Conservation (phyloP, 2,888 invertebrate species). For the Acanthosoma haemorrhoidale region DNA sequence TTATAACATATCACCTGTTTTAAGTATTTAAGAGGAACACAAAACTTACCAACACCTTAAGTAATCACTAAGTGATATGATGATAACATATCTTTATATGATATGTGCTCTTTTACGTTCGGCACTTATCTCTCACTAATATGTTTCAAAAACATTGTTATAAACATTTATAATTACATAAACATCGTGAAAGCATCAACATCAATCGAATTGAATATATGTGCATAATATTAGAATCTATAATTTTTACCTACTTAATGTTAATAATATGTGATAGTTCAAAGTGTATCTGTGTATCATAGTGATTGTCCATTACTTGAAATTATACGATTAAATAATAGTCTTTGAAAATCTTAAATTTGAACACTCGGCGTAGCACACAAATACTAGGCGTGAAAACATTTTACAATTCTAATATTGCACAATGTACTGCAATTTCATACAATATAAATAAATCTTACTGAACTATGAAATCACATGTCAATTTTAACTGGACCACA, state of each 20-base stretch:
- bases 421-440: slow-evolving; percentile 5
- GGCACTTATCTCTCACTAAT: slow-evolving; percentile 21
- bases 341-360: slow-evolving; percentile 5
- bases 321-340: slow-evolving; percentile 9
- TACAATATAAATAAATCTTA: neutral
- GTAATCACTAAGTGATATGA: slow-evolving; percentile 23
- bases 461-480: neutral
- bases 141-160: slow-evolving; percentile 7
- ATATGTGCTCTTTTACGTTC: slow-evolving; percentile 21
- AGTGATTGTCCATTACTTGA: slow-evolving; percentile 8
- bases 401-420: slow-evolving; percentile 8
- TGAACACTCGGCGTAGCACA: neutral
- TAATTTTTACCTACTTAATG: slow-evolving; percentile 1
- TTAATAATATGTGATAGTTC: slow-evolving; percentile 12
- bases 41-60: slow-evolving; percentile 27
- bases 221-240: slow-evolving; percentile 12
- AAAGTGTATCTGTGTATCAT: neutral
- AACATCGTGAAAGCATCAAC: slow-evolving; percentile 4
- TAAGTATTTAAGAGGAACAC: slow-evolving; percentile 28
- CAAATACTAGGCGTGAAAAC: slow-evolving; percentile 5
- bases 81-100: slow-evolving; percentile 7
- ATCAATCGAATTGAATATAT: slow-evolving; percentile 1
- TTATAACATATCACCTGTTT: slow-evolving; percentile 21
- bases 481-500: slow-evolving; percentile 12
- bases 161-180: slow-evolving; percentile 11